These are phyloP conservation scores for Agrilus planipennis DNA, from an alignment of 1,140 invertebrate species.

Conservation along the genomic window DNA sequence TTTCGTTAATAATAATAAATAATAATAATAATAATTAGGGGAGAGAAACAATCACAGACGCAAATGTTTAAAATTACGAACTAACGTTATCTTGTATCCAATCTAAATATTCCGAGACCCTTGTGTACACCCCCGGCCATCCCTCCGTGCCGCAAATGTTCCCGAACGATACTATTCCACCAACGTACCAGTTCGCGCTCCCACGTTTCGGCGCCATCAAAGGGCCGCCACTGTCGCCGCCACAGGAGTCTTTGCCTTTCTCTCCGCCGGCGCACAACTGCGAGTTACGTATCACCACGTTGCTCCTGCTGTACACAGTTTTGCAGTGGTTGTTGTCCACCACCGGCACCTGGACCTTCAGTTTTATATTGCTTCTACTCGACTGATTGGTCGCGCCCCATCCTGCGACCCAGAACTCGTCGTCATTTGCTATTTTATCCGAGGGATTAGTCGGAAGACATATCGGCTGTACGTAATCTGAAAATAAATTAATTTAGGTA, in stretches of 20 bases:
- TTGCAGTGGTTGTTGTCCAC: slow-evolving; percentile 33
- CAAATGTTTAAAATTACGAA: no score
- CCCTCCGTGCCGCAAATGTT: slow-evolving; percentile 40
- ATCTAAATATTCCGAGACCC: slow-evolving; percentile 37
- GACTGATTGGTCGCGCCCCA: slow-evolving; percentile 48
- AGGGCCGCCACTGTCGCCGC: slow-evolving; percentile 16
- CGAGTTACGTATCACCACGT: slow-evolving; percentile 27
- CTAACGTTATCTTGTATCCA: slow-evolving; percentile 43
- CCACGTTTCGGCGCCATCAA: not conserved
- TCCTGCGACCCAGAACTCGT: slow-evolving; percentile 43
- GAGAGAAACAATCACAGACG: not conserved
- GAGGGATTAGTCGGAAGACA: slow-evolving; percentile 47
- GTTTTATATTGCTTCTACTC: slow-evolving; percentile 31
- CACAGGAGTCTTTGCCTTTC: slow-evolving; percentile 50
- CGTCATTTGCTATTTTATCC: slow-evolving; percentile 22
- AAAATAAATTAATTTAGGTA: slow-evolving; percentile 11
- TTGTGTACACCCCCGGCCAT: slow-evolving; percentile 47
- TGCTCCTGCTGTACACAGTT: slow-evolving; percentile 33
- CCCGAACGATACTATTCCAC: slow-evolving; percentile 49
- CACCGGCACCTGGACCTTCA: slow-evolving; percentile 35
- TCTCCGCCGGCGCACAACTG: slow-evolving; percentile 53
- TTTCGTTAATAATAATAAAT: no score
- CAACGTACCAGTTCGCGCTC: slow-evolving; percentile 29
- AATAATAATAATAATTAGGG: not conserved
- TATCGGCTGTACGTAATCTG: slow-evolving; percentile 46